Conservation (phyloP, 1,140 invertebrate species). For the Drosophila carrolli region DNA sequence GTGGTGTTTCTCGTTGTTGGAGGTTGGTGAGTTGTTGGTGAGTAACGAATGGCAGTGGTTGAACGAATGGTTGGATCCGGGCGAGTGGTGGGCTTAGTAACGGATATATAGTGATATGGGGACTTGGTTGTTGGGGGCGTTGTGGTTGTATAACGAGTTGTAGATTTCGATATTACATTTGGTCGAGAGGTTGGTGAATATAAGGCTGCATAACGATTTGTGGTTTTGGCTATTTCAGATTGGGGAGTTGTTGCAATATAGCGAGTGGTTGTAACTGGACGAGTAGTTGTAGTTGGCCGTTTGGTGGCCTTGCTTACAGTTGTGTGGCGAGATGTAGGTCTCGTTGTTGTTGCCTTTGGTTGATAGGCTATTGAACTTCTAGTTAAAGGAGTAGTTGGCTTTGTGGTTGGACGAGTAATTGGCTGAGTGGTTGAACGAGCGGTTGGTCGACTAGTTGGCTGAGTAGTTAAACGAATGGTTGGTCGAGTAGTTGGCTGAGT, state of each 20-base stretch:
- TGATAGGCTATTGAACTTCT: neutral
- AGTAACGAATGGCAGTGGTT: constrained; percentile 14
- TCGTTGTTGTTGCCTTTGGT: constrained; percentile 6
- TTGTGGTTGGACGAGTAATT: neutral
- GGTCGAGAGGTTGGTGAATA: constrained; percentile 12
- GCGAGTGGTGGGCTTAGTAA: constrained; percentile 11
- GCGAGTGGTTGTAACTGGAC: constrained; percentile 16
- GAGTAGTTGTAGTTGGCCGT: constrained; percentile 8
- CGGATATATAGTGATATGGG: constrained; percentile 9
- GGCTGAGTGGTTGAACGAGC: constrained; percentile 1
- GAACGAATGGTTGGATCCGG: constrained; percentile 12
- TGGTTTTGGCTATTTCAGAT: constrained; percentile 2
- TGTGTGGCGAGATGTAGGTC: neutral
- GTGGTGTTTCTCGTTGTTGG: constrained; percentile 11
- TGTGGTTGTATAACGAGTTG: constrained; percentile 9
- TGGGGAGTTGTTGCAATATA: constrained; percentile 10
- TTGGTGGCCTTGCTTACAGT: constrained; percentile 16
- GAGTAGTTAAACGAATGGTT: neutral
- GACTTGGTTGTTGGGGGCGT: constrained; percentile 7
- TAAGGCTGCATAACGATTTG: constrained; percentile 1
- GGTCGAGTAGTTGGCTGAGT: neutral
- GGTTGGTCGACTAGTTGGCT: neutral
- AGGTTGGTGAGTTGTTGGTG: constrained; percentile 12
- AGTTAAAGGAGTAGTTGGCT: neutral
- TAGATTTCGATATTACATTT: constrained; percentile 1